Percentiles rank a stretch among this genome's conserved stretches.
phyloP scores from a whole-genome alignment of 2,888 invertebrate species.

The Drosophila mimetica region DNA sequence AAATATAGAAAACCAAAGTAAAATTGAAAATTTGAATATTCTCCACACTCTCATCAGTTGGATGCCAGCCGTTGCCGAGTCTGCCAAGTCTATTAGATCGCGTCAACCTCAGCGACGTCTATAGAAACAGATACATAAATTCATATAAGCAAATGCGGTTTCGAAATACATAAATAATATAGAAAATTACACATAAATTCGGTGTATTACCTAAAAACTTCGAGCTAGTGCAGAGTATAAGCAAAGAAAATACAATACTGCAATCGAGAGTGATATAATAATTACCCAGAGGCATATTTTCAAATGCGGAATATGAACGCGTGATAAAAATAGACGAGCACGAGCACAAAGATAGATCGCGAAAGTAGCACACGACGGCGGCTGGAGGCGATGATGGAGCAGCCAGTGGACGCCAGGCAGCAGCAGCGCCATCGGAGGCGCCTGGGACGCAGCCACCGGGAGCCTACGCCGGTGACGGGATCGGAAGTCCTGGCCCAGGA shows the following conservation, averaged over 20 bases:
- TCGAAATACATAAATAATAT: conserved; percentile 1
- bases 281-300: conserved; percentile 50
- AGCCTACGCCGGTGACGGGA: conserved; percentile 86
- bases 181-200: background rate
- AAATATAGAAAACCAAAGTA: conserved; percentile 55
- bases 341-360: conserved; percentile 31
- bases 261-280: conserved; percentile 62
- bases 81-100: conserved; percentile 20
- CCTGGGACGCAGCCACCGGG: conserved; percentile 86
- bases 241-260: conserved; percentile 36
- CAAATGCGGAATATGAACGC: conserved; percentile 40
- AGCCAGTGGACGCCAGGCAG: conserved; percentile 68
- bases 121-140: conserved; percentile 25
- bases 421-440: conserved; percentile 86
- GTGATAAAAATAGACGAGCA: conserved; percentile 61
- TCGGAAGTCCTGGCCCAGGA: conserved; percentile 57
- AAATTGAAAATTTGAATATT: conserved; percentile 45
- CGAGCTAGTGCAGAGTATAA: background rate
- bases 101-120: conserved; percentile 31
- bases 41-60: conserved; percentile 53
- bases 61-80: conserved; percentile 53
- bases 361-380: conserved; percentile 33
- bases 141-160: conserved; percentile 15
- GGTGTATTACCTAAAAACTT: background rate
- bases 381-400: conserved; percentile 71